A percentile compares a stretch with the other conserved stretches of the same genome.
These are phyloP conservation scores for Calephelis perditalis DNA, from an alignment of 2,888 invertebrate species.

Conservation along the genomic window DNA sequence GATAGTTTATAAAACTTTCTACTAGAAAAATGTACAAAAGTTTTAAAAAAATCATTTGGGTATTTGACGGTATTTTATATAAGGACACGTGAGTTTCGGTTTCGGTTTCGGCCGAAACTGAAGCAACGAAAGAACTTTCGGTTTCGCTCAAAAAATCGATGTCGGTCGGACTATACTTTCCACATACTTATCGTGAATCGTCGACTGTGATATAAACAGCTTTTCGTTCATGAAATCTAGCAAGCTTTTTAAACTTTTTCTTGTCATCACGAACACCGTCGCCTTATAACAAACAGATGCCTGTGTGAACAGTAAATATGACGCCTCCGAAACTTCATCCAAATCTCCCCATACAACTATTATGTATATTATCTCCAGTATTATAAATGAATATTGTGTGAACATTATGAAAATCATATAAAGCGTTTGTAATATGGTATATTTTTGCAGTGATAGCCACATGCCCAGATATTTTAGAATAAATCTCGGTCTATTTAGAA, in stretches of 20 bases:
- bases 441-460: constrained; percentile 45
- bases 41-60: no score
- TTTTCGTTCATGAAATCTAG: constrained; percentile 45
- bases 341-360: constrained; percentile 55
- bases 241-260: constrained; percentile 39
- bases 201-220: constrained; percentile 42
- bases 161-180: no score
- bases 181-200: constrained; percentile 48
- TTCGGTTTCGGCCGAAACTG: no score
- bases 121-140: no score
- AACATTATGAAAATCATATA: constrained; percentile 45
- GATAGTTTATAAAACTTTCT: no score
- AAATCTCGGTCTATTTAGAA: constrained; percentile 43
- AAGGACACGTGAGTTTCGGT: no score
- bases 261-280: constrained; percentile 48
- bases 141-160: no score
- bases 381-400: constrained; percentile 50
- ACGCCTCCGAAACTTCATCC: constrained; percentile 55
- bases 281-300: constrained; percentile 58
- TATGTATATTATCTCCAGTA: constrained; percentile 58
- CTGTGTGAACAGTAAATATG: constrained; percentile 58
- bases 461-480: constrained; percentile 48
- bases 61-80: no score
- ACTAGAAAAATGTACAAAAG: no score
- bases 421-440: constrained; percentile 34